Evolutionary conservation across 2,797 vertebrate species (phyloP).

Genomic region (Protosalanx chinensis): DNA sequence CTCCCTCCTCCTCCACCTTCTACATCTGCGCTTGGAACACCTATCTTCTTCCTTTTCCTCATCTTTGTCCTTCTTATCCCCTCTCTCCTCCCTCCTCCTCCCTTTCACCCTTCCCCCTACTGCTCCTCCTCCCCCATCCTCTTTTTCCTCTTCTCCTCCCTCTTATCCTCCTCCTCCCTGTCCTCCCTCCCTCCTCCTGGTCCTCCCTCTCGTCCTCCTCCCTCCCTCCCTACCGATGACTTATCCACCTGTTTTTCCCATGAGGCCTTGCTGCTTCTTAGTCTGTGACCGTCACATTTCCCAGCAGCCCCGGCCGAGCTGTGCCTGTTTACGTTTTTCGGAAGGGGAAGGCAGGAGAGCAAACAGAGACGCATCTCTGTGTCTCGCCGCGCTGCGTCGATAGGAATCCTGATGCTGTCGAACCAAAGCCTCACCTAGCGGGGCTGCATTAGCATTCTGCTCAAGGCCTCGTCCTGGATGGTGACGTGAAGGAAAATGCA

Average conservation of each 20-base stretch:
- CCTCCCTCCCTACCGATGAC: slow-evolving; percentile 21
- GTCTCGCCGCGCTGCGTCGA: slow-evolving; percentile 39
- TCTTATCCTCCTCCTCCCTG: too few relatives aligned
- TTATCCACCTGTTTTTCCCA: slow-evolving; percentile 42
- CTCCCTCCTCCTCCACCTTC: too few relatives aligned
- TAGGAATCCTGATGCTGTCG: slow-evolving; percentile 50
- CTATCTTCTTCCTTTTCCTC: too few relatives aligned
- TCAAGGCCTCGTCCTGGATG: slow-evolving; percentile 21
- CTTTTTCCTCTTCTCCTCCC: too few relatives aligned
- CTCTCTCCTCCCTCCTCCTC: too few relatives aligned
- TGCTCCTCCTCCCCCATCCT: too few relatives aligned
- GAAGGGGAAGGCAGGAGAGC: slow-evolving; percentile 27
- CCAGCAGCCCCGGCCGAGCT: slow-evolving; percentile 60
- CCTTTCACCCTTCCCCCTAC: too few relatives aligned
- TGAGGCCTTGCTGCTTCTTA: slow-evolving; percentile 35
- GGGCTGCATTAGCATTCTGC: slow-evolving; percentile 27
- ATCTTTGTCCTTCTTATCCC: too few relatives aligned
- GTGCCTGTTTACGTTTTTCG: slow-evolving; percentile 50
- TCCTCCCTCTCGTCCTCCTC: not conserved
- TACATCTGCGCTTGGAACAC: too few relatives aligned
- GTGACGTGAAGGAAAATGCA: slow-evolving; percentile 29
- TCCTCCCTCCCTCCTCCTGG: too few relatives aligned
- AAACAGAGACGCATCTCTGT: slow-evolving; percentile 56
- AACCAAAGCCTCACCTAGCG: slow-evolving; percentile 44
- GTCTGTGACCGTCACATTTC: slow-evolving; percentile 58